A percentile compares a stretch with the other conserved stretches of the same genome.
Conservation (phyloP, 2,113 vertebrate species). For the Osmerus mordax region DNA sequence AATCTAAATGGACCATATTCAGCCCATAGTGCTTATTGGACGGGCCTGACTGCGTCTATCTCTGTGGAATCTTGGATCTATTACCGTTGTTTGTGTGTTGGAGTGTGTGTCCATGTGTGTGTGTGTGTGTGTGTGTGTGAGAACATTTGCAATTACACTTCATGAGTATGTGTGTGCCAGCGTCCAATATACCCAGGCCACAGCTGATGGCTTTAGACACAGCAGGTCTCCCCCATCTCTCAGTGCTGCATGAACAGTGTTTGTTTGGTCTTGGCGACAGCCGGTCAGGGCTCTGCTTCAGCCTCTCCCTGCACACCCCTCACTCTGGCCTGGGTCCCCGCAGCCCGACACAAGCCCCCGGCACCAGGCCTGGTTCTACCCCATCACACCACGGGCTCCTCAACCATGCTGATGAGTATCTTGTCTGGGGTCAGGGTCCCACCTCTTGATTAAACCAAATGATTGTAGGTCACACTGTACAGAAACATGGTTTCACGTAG, state of each 20-base stretch:
- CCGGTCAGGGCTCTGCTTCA: too few species aligned
- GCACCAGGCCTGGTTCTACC: conserved; percentile 11
- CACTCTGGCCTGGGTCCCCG: background rate
- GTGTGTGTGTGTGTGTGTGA: conserved; percentile 26
- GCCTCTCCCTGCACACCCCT: too few species aligned
- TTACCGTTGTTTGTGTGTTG: conserved; percentile 48
- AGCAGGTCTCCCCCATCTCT: conserved; percentile 1
- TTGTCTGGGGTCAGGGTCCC: conserved; percentile 41
- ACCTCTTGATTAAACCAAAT: conserved; percentile 51
- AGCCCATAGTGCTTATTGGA: conserved; percentile 47
- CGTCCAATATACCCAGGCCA: conserved; percentile 29
- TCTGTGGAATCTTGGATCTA: conserved; percentile 29
- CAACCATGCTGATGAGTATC: conserved; percentile 24
- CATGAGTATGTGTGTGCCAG: conserved; percentile 21
- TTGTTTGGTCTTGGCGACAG: background rate
- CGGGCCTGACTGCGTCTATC: conserved; percentile 24
- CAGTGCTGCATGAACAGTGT: conserved; percentile 8
- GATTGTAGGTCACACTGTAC: conserved; percentile 36
- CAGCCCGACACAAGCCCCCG: background rate
- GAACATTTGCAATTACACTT: conserved; percentile 34
- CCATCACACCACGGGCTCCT: conserved; percentile 11
- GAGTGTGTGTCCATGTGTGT: conserved; percentile 4
- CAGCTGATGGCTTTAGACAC: background rate
- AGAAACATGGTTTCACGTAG: background rate
- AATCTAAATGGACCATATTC: conserved; percentile 65